Conservation (phyloP, 2,797 vertebrate species). For the Apogon hyalosoma region DNA sequence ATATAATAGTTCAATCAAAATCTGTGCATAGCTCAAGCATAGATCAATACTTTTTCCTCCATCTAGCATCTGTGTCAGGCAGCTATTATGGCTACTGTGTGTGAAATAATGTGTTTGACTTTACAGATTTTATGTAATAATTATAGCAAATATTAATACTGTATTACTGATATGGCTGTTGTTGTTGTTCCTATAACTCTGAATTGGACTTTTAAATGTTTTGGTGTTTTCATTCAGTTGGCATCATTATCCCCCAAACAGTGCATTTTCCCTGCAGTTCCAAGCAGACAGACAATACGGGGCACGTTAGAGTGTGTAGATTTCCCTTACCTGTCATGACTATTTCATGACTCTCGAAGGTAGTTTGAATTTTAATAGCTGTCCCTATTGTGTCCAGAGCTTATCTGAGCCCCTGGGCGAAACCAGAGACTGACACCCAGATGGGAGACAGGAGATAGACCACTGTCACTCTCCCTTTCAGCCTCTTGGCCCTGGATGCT, state of each 20-base stretch:
- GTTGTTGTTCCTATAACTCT: too few relatives aligned
- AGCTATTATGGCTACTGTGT: not conserved
- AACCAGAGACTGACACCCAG: constrained; percentile 84
- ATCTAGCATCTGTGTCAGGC: constrained; percentile 7
- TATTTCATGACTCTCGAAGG: constrained; percentile 80
- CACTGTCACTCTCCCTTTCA: constrained; percentile 73
- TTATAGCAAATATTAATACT: too few relatives aligned
- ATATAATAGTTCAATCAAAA: constrained; percentile 37
- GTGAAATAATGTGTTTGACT: too few relatives aligned
- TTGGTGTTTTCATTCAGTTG: not conserved
- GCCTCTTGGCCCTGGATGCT: constrained; percentile 48
- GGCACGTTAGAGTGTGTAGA: constrained; percentile 56
- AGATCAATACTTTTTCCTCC: constrained; percentile 43
- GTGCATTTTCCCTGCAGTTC: constrained; percentile 29
- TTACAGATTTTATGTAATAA: too few relatives aligned
- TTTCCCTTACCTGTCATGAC: constrained; percentile 77
- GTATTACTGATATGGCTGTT: too few relatives aligned
- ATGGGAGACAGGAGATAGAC: constrained; percentile 75
- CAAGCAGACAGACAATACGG: constrained; percentile 35
- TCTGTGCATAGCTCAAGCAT: constrained; percentile 9
- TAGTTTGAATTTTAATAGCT: constrained; percentile 82
- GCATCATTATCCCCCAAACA: not conserved
- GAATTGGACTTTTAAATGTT: too few relatives aligned
- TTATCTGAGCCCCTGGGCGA: constrained; percentile 76
- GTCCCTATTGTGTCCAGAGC: constrained; percentile 73